phyloP scores from a whole-genome alignment of 2,888 invertebrate species.

The Cacoxenus indagator region DNA sequence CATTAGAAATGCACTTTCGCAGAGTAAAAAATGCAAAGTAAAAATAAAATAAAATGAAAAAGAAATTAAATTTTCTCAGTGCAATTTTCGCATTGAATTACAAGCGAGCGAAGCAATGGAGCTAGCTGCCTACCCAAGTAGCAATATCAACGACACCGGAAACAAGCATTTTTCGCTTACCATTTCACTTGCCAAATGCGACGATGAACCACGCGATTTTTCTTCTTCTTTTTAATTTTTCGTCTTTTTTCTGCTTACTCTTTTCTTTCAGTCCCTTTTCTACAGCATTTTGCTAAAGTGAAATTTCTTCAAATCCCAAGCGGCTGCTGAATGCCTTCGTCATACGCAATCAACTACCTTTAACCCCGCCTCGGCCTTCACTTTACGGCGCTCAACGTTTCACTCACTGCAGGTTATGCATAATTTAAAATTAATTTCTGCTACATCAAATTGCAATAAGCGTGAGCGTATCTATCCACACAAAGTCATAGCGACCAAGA shows the following conservation, averaged over 20 bases:
- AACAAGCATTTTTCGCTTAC: slow-evolving; percentile 3
- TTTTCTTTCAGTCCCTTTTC: not conserved
- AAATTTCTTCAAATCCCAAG: slow-evolving; percentile 49
- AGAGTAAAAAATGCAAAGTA: too few species aligned
- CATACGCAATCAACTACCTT: not conserved
- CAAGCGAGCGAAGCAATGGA: not conserved
- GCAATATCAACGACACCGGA: slow-evolving; percentile 2
- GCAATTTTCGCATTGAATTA: not conserved
- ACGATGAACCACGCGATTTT: not conserved
- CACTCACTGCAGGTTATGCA: slow-evolving; percentile 49
- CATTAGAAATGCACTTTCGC: not conserved
- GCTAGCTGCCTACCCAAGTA: too few species aligned
- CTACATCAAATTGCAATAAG: slow-evolving; percentile 44
- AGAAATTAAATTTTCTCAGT: not conserved
- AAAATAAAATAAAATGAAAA: not conserved
- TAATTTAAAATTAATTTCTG: slow-evolving; percentile 63
- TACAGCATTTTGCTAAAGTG: not conserved
- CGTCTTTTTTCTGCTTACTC: too few species aligned
- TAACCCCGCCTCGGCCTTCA: not conserved
- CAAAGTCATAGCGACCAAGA: too few species aligned
- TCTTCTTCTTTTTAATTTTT: too few species aligned
- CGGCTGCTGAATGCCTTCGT: slow-evolving; percentile 37
- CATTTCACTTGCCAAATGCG: not conserved
- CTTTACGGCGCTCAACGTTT: too few species aligned
- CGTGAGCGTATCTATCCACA: slow-evolving; percentile 19